These are phyloP conservation scores for Synodontis membranacea DNA, from an alignment of 2,113 vertebrate species.

Conservation along the genomic window DNA sequence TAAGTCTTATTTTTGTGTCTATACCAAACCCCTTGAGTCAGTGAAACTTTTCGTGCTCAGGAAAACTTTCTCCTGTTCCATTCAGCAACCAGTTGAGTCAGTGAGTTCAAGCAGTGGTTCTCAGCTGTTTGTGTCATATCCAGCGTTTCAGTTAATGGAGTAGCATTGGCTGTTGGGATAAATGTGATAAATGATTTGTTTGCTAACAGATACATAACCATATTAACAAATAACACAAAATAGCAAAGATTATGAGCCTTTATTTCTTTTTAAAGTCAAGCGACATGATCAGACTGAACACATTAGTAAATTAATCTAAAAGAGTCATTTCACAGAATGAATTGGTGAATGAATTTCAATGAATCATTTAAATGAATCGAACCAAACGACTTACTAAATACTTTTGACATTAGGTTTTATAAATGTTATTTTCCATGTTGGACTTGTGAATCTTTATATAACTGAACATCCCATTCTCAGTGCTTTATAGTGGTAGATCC, in stretches of 20 bases:
- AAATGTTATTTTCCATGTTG: not conserved
- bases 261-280: too few relatives aligned
- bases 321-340: not conserved
- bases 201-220: not conserved
- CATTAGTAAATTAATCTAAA: not conserved
- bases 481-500: not conserved
- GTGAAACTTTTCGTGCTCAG: not conserved
- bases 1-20: not conserved
- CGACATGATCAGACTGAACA: not conserved
- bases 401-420: not conserved
- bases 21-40: not conserved
- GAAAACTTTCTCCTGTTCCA: not conserved
- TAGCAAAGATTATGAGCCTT: not conserved
- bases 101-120: not conserved
- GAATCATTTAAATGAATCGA: not conserved
- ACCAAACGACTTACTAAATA: not conserved
- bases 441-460: not conserved
- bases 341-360: not conserved
- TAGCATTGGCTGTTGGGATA: not conserved
- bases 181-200: not conserved
- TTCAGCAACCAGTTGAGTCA: not conserved
- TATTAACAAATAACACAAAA: not conserved
- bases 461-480: not conserved
- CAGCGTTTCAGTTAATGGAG: not conserved
- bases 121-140: not conserved